phyloP scores from a whole-genome alignment of 1,140 invertebrate species.

The Aricia agestis region DNA sequence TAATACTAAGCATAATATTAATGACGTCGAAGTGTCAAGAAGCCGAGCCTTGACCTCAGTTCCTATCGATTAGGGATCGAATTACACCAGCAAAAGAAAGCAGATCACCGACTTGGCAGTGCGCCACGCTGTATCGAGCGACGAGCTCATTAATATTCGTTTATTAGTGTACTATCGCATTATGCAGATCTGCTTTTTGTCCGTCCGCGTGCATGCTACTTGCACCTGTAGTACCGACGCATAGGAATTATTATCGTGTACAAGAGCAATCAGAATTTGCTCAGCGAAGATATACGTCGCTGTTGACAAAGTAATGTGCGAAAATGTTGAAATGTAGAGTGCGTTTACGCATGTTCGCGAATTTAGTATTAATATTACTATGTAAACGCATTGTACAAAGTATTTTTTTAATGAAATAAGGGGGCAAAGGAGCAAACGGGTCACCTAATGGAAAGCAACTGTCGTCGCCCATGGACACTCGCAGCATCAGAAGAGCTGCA shows the following conservation, averaged over 20 bases:
- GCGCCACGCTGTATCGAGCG: slow-evolving; percentile 38
- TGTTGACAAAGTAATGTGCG: slow-evolving; percentile 12
- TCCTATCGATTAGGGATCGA: slow-evolving; percentile 35
- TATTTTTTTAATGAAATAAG: no score
- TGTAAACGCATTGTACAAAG: not conserved
- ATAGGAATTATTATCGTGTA: not conserved
- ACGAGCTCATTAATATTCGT: slow-evolving; percentile 46
- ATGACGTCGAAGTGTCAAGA: not conserved
- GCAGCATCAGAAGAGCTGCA: no score
- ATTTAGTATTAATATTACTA: not conserved
- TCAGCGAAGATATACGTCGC: not conserved
- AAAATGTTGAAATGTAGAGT: not conserved
- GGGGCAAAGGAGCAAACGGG: no score
- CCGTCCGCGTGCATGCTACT: not conserved
- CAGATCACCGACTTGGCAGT: slow-evolving; percentile 44
- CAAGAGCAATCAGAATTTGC: not conserved
- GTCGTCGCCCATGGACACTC: no score
- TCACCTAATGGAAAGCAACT: no score
- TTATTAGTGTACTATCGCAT: slow-evolving; percentile 33
- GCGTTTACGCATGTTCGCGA: not conserved
- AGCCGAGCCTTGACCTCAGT: slow-evolving; percentile 23
- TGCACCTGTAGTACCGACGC: not conserved
- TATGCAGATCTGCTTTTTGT: slow-evolving; percentile 16
- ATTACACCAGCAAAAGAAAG: slow-evolving; percentile 31
- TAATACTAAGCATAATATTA: no score